Evolutionary conservation across 1,140 invertebrate species (phyloP).

Genomic region (Heliconius himera): DNA sequence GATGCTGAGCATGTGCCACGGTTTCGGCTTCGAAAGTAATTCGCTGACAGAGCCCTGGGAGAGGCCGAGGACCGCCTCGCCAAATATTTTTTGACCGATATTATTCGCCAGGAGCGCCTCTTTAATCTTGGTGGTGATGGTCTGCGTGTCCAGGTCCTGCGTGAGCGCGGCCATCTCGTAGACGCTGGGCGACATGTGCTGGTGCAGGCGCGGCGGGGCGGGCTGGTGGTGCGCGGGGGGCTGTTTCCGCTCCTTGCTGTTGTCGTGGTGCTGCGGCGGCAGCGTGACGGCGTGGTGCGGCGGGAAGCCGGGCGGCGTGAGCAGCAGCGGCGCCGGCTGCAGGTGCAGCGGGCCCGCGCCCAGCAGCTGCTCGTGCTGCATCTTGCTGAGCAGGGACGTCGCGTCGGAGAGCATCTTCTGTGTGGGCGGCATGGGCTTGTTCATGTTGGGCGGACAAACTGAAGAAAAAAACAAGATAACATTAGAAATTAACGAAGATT

Average conservation of each 20-base stretch:
- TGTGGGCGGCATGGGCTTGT: constrained; percentile 88
- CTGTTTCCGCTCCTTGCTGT: constrained; percentile 82
- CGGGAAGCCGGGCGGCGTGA: constrained; percentile 85
- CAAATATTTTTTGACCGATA: constrained; percentile 99
- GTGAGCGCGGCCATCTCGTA: constrained; percentile 98
- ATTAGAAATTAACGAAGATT: neutral
- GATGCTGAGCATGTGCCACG: constrained; percentile 99
- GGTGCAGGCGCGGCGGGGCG: constrained; percentile 87
- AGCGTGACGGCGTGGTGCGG: constrained; percentile 84
- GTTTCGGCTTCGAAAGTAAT: constrained; percentile 97
- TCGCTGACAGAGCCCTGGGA: constrained; percentile 99
- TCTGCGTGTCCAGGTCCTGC: constrained; percentile 97
- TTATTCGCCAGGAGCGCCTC: constrained; percentile 98
- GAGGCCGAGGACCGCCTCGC: constrained; percentile 96
- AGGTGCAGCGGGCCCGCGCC: constrained; percentile 79
- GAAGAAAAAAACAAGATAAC: constrained; percentile 17
- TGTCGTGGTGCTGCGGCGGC: constrained; percentile 79
- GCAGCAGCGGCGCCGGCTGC: constrained; percentile 83
- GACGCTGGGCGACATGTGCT: constrained; percentile 92
- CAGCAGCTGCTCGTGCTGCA: constrained; percentile 86
- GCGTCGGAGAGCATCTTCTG: constrained; percentile 88
- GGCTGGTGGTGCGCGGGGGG: constrained; percentile 81
- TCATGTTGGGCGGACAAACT: constrained; percentile 87
- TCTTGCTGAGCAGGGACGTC: constrained; percentile 87
- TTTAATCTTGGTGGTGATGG: constrained; percentile 98